A percentile compares a stretch with the other conserved stretches of the same genome.
phyloP scores from a whole-genome alignment of 1,140 invertebrate species.

The Battus philenor region DNA sequence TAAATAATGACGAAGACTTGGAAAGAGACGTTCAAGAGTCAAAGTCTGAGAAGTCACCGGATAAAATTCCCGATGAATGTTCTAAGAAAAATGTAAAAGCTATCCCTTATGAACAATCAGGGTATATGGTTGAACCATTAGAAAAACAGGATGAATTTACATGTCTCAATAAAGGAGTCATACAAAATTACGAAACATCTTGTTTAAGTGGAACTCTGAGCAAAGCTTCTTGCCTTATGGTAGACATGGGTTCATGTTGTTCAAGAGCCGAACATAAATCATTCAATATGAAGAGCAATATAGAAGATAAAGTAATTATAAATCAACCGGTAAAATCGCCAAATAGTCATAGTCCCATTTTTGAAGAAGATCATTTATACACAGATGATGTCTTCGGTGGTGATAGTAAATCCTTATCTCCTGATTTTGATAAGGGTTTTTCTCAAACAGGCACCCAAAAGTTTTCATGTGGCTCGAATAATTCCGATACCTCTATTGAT shows the following conservation, averaged over 20 bases:
- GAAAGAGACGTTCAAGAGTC: constrained; percentile 68
- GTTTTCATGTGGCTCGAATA: constrained; percentile 79
- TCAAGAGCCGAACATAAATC: constrained; percentile 63
- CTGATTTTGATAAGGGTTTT: constrained; percentile 74
- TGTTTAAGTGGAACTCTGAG: constrained; percentile 76
- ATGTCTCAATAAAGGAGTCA: constrained; percentile 59
- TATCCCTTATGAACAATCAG: constrained; percentile 71
- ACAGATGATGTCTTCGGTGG: constrained; percentile 81
- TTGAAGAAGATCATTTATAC: constrained; percentile 79
- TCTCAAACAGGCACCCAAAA: constrained; percentile 70
- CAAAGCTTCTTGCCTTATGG: constrained; percentile 74
- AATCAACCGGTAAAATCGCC: constrained; percentile 78
- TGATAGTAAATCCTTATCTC: constrained; percentile 76
- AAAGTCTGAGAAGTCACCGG: constrained; percentile 50
- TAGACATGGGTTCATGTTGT: constrained; percentile 69
- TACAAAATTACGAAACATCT: constrained; percentile 73
- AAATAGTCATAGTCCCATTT: constrained; percentile 77
- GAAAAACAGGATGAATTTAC: constrained; percentile 58
- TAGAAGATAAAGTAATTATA: constrained; percentile 75
- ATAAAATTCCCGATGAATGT: constrained; percentile 26
- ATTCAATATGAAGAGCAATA: constrained; percentile 49
- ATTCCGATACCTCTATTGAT: constrained; percentile 79
- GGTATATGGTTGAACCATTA: constrained; percentile 72
- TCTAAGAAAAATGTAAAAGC: constrained; percentile 42
- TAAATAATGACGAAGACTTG: constrained; percentile 77